These are phyloP conservation scores for Polypedilum pembai DNA, from an alignment of 1,140 invertebrate genomes.

Conservation along the genomic window DNA sequence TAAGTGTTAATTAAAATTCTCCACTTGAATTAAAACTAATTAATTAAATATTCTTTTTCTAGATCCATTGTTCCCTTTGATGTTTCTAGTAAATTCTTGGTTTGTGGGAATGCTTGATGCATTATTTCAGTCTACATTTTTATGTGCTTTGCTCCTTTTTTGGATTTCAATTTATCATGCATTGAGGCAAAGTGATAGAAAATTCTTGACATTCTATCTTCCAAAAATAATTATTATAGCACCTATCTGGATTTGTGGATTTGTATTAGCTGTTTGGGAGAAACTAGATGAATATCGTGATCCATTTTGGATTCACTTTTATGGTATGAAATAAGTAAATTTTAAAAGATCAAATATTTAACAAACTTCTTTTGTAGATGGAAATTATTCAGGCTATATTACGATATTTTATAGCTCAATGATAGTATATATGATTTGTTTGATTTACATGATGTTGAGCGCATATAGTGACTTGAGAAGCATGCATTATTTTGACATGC, in stretches of 20 bases:
- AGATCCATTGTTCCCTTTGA: constrained; percentile 92
- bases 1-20: constrained; percentile 46
- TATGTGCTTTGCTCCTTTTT: constrained; percentile 80
- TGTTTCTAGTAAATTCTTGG: constrained; percentile 82
- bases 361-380: constrained; percentile 19
- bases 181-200: constrained; percentile 83
- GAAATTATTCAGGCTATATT: constrained; percentile 60
- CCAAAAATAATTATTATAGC: constrained; percentile 85
- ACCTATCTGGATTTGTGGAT: constrained; percentile 76
- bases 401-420: constrained; percentile 82
- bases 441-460: constrained; percentile 73
- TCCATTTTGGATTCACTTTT: constrained; percentile 86
- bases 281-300: constrained; percentile 81
- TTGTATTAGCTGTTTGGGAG: constrained; percentile 82
- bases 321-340: constrained; percentile 81
- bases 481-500: constrained; percentile 94
- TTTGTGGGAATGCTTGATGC: constrained; percentile 85
- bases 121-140: constrained; percentile 81
- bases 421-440: constrained; percentile 76
- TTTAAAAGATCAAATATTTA: constrained; percentile 50
- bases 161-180: constrained; percentile 75
- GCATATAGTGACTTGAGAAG: constrained; percentile 90
- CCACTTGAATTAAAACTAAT: not conserved
- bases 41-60: constrained; percentile 34
- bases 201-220: constrained; percentile 79